Conservation (phyloP, 2,888 invertebrate species). For the Acanthosepion lycidas region DNA sequence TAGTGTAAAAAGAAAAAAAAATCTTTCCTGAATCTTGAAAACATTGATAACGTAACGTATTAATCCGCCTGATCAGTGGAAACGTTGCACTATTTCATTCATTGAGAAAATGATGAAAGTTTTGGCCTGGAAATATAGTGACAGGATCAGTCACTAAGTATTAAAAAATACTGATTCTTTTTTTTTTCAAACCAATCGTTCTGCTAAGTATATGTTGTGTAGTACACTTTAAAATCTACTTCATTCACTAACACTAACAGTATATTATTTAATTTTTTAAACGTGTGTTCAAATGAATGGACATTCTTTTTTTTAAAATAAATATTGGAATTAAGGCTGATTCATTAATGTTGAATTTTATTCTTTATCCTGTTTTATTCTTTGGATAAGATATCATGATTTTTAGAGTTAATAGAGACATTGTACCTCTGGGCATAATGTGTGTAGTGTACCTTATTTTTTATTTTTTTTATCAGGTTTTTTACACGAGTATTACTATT, state of each 20-base stretch:
- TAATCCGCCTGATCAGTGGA: background rate
- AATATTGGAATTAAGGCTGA: background rate
- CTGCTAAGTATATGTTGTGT: background rate
- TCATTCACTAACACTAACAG: too few species aligned
- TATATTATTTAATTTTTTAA: background rate
- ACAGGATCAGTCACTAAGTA: too few species aligned
- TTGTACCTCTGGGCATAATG: too few species aligned
- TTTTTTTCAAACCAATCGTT: background rate
- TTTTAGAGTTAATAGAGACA: too few species aligned
- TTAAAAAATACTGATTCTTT: too few species aligned
- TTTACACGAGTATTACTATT: too few species aligned
- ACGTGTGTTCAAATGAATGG: background rate
- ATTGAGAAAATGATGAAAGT: background rate
- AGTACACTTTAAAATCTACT: background rate
- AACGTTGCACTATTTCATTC: constrained; percentile 4
- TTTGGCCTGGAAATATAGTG: background rate
- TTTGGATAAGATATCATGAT: too few species aligned
- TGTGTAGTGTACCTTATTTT: too few species aligned
- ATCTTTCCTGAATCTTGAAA: background rate
- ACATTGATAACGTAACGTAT: background rate
- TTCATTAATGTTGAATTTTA: too few species aligned
- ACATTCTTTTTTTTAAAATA: background rate
- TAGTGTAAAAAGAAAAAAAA: background rate
- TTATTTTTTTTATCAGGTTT: too few species aligned
- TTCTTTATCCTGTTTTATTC: too few species aligned